phyloP scores from a whole-genome alignment of 2,797 vertebrate genomes.

The Anguilla anguilla region DNA sequence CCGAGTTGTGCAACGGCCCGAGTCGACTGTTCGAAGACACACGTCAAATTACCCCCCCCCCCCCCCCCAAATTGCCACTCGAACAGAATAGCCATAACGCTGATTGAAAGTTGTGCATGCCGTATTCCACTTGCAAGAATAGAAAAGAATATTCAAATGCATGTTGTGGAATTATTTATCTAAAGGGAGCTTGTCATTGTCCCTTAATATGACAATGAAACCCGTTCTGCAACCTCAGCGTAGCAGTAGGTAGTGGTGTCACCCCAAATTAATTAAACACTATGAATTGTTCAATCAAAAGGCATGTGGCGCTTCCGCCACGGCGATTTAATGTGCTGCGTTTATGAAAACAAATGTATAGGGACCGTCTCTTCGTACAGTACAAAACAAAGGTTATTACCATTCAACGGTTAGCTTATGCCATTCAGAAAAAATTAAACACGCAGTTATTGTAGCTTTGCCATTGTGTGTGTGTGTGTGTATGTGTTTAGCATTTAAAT shows the following conservation, averaged over 20 bases:
- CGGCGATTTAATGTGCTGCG: not conserved
- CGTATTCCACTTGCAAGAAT: not conserved
- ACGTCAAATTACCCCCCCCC: not conserved
- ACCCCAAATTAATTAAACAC: conserved; percentile 7
- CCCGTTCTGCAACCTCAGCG: not conserved
- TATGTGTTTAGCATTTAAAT: no score
- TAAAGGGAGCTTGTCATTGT: not conserved
- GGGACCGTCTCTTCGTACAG: not conserved
- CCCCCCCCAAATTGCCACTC: not conserved
- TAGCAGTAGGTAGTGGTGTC: not conserved
- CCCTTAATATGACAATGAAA: not conserved
- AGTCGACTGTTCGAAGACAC: not conserved
- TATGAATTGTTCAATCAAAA: not conserved
- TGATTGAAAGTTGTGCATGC: not conserved
- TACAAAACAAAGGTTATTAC: not conserved
- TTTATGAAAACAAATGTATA: not conserved
- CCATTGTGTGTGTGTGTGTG: no score
- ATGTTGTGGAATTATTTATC: not conserved
- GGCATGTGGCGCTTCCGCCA: not conserved
- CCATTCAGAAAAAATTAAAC: no score
- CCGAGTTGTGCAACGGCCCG: not conserved
- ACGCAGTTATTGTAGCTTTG: no score
- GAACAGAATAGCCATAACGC: not conserved
- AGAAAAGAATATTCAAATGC: not conserved
- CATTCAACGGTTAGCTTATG: no score